A percentile compares a stretch with the other conserved stretches of the same genome.
Conservation (phyloP, 2,888 invertebrate genomes). For the Teleiodes luculella region DNA sequence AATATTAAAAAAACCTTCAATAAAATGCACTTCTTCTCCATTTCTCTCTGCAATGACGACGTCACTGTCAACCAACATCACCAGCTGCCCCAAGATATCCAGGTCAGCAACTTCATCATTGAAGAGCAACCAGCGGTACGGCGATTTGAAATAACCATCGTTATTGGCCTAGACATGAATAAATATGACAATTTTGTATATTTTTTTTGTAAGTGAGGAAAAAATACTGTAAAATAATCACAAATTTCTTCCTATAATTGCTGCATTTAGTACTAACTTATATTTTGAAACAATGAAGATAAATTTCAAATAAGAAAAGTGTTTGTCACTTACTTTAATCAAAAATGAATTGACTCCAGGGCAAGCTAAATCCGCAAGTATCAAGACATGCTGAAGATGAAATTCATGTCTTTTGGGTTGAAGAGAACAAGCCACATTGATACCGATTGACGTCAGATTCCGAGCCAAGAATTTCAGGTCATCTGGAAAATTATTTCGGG, state of each 20-base stretch:
- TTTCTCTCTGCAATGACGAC: conserved; percentile 54
- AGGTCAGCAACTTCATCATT: conserved; percentile 23
- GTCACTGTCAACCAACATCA: conserved; percentile 71
- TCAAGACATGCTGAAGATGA: conserved; percentile 48
- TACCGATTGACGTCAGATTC: conserved; percentile 32
- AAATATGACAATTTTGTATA: too few species aligned
- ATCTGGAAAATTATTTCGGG: conserved; percentile 32
- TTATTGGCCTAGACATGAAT: conserved; percentile 54
- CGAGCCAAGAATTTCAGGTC: conserved; percentile 38
- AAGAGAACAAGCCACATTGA: conserved; percentile 39
- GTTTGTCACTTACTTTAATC: conserved; percentile 37
- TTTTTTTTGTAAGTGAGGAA: too few species aligned
- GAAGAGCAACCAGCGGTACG: conserved; percentile 72
- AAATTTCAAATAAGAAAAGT: background rate
- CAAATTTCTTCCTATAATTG: too few species aligned
- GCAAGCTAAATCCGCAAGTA: conserved; percentile 61
- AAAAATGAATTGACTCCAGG: conserved; percentile 41
- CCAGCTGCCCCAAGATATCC: conserved; percentile 31
- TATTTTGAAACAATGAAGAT: too few species aligned
- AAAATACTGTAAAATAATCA: too few species aligned
- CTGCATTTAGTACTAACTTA: too few species aligned
- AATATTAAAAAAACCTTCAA: conserved; percentile 56
- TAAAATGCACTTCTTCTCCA: conserved; percentile 34
- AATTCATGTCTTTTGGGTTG: conserved; percentile 50
- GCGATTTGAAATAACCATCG: conserved; percentile 65